A percentile compares a stretch with the other conserved stretches of the same genome.
These are phyloP conservation scores for Chiloscyllium punctatum DNA, from an alignment of 2,797 vertebrate species.

Conservation along the genomic window DNA sequence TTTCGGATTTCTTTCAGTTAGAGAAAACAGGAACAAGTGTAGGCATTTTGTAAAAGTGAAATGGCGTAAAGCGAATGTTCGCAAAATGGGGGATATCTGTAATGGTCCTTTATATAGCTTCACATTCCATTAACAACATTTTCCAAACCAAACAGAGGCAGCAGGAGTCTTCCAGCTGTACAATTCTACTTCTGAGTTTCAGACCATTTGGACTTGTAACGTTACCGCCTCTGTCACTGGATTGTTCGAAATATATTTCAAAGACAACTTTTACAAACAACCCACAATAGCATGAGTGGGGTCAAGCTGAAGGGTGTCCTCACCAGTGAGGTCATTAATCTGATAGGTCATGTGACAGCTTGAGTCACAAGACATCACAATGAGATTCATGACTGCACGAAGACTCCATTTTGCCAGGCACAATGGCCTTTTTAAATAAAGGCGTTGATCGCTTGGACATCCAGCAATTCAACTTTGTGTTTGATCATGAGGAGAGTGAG, in stretches of 20 bases:
- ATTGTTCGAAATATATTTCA: neutral
- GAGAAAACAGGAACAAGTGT: too few relatives aligned
- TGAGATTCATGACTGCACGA: neutral
- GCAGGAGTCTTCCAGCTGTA: neutral
- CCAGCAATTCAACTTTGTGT: neutral
- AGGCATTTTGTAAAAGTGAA: too few relatives aligned
- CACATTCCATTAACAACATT: too few relatives aligned
- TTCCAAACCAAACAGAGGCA: neutral
- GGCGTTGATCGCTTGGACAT: neutral
- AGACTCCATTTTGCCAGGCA: neutral
- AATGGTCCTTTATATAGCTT: too few relatives aligned
- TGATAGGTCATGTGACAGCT: constrained; percentile 8
- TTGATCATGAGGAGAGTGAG: neutral
- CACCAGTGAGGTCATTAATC: constrained; percentile 2
- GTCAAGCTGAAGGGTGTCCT: neutral
- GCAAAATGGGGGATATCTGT: too few relatives aligned
- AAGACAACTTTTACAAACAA: neutral
- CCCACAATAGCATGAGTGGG: neutral
- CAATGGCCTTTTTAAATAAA: neutral
- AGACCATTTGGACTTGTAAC: neutral
- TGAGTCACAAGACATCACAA: constrained; percentile 24
- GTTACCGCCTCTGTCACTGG: neutral
- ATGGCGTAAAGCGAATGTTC: too few relatives aligned
- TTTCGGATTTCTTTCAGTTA: too few relatives aligned
- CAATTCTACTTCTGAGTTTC: too few relatives aligned